A percentile compares a stretch with the other conserved stretches of the same genome.
Conservation (phyloP, 2,888 invertebrate species). For the Platycheirus rosarum region DNA sequence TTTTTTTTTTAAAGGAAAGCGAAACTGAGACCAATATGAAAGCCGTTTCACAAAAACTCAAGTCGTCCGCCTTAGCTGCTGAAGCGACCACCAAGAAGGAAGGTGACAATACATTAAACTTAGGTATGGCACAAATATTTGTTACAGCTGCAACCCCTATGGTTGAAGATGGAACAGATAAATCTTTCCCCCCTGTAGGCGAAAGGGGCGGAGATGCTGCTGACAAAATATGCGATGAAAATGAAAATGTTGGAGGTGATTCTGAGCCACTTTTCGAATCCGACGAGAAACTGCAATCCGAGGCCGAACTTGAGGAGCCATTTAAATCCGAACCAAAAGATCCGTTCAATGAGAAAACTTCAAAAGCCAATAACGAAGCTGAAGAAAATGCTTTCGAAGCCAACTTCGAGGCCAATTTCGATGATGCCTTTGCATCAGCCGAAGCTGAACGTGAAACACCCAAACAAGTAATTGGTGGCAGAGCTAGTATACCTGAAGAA, state of each 20-base stretch:
- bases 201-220: constrained; percentile 76
- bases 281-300: constrained; percentile 76
- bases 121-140: constrained; percentile 94
- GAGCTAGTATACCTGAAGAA: constrained; percentile 94
- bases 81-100: constrained; percentile 75
- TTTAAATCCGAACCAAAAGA: constrained; percentile 78
- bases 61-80: constrained; percentile 72
- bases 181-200: constrained; percentile 87
- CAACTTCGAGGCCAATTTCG: constrained; percentile 82
- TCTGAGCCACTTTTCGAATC: constrained; percentile 75
- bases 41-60: constrained; percentile 79
- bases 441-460: constrained; percentile 83
- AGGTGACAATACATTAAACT: constrained; percentile 85
- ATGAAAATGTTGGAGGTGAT: constrained; percentile 65
- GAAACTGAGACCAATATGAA: constrained; percentile 79
- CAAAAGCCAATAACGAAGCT: constrained; percentile 43
- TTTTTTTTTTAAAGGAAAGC: constrained; percentile 78
- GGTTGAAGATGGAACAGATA: constrained; percentile 91
- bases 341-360: constrained; percentile 79
- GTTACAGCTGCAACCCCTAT: constrained; percentile 97
- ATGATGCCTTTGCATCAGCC: constrained; percentile 82
- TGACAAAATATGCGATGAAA: constrained; percentile 59
- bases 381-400: constrained; percentile 80
- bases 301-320: constrained; percentile 75
- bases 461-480: constrained; percentile 89